A percentile compares a stretch with the other conserved stretches of the same genome.
These are phyloP conservation scores for Anthopleura sola DNA, from an alignment of 64 coral and sea anemone genomes.

Conservation along the genomic window DNA sequence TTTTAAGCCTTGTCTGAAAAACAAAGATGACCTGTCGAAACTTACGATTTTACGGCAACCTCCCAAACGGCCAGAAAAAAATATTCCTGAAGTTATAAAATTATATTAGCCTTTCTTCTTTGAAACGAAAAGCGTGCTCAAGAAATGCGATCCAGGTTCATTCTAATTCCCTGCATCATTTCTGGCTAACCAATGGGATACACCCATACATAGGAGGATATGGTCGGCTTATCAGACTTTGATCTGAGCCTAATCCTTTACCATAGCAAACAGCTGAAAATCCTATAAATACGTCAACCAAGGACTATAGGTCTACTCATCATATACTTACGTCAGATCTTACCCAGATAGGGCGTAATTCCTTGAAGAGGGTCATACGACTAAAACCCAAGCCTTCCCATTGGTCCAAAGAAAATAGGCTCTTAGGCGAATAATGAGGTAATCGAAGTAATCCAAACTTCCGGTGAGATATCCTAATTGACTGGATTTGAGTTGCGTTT, in stretches of 20 bases:
- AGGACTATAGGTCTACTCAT: neutral
- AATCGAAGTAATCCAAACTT: slow-evolving; percentile 9
- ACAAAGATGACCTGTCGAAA: no score
- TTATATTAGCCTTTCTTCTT: neutral
- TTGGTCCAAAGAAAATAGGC: neutral
- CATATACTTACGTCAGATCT: slow-evolving; percentile 1
- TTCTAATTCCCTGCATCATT: neutral
- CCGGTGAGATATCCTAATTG: neutral
- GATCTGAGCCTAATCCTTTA: neutral
- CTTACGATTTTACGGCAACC: no score
- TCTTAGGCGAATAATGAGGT: neutral
- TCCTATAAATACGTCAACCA: neutral
- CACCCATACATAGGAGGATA: neutral
- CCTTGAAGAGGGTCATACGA: neutral
- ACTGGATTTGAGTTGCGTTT: neutral
- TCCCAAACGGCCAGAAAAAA: neutral
- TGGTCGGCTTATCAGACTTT: neutral
- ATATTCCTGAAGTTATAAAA: neutral
- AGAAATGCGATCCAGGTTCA: neutral
- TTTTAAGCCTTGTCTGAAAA: no score
- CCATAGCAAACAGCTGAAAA: neutral
- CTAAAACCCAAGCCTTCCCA: neutral
- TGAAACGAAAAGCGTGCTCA: neutral
- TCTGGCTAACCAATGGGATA: neutral
- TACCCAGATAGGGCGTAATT: neutral